Evolutionary conservation across 2,888 invertebrate species (phyloP).

Genomic region (Apeira syringaria): DNA sequence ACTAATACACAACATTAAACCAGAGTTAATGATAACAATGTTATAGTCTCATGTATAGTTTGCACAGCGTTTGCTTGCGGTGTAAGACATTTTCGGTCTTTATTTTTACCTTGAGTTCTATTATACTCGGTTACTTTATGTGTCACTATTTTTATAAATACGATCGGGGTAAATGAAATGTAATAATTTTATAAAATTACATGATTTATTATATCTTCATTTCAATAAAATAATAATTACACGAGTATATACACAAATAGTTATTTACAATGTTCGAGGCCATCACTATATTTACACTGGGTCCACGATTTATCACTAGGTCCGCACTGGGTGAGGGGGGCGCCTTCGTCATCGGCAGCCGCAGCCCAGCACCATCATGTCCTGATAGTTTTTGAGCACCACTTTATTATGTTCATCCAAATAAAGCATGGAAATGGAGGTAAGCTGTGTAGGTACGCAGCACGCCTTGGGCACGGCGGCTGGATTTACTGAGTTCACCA

Average conservation of each 20-base stretch:
- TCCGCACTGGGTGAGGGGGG: constrained; percentile 60
- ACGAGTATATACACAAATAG: constrained; percentile 76
- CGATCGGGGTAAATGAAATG: constrained; percentile 25
- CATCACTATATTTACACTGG: constrained; percentile 81
- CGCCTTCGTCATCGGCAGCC: constrained; percentile 94
- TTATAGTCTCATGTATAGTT: too few relatives aligned
- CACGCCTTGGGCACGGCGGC: constrained; percentile 96
- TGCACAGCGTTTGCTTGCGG: too few relatives aligned
- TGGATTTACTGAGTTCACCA: constrained; percentile 97
- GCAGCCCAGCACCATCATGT: constrained; percentile 99
- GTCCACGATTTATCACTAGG: constrained; percentile 77
- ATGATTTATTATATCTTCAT: constrained; percentile 78
- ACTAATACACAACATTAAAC: too few relatives aligned
- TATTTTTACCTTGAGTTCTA: too few relatives aligned
- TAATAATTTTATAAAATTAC: constrained; percentile 54
- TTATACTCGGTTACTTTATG: too few relatives aligned
- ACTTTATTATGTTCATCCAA: constrained; percentile 97
- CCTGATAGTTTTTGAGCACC: constrained; percentile 98
- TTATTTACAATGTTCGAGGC: constrained; percentile 79
- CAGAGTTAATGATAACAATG: too few relatives aligned
- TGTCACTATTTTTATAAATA: too few relatives aligned
- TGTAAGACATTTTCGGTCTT: too few relatives aligned
- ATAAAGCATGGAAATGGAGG: constrained; percentile 98
- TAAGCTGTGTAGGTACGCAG: constrained; percentile 97
- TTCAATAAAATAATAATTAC: constrained; percentile 82